Base-by-base conservation (phyloP, 2,888 invertebrate species). In the Orthonychiurus folsomi region DNA sequence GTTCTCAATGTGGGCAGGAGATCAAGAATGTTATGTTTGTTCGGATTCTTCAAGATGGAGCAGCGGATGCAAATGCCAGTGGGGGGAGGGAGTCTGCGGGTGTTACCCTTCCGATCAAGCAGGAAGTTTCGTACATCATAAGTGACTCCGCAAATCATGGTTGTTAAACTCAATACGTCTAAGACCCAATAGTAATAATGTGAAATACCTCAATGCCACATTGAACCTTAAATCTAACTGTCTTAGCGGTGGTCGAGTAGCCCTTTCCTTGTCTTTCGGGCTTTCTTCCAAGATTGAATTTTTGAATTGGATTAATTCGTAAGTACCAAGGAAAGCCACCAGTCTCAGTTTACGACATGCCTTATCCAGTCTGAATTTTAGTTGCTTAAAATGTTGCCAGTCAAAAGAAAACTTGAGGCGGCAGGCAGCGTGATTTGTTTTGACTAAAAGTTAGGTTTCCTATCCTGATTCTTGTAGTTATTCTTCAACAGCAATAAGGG, bases 301-400 rank as follows among this genome's bases (percentile, higher is more conserved):
- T n/a, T n/a, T n/a, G n/a, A n/a, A n/a, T n/a, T n/a, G n/a, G n/a
- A n/a, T n/a, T n/a, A n/a, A n/a, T n/a, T n/a, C n/a, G n/a, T n/a
- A n/a, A n/a, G n/a, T n/a, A n/a, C n/a, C n/a, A n/a, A n/a, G n/a
- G n/a, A n/a, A n/a, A n/a, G n/a, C n/a, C n/a, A n/a, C n/a, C n/a
- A n/a, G n/a, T n/a, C n/a, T n/a, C n/a, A n/a, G n/a, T n/a, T n/a
- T n/a, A n/a, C n/a, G n/a, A n/a, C n/a, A n/a, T n/a, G 48, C 48
- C n/a, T 48, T 48, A 48, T 48, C 15, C 15, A 48, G 12, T n/a
- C 48, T 48, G 48, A 48, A 48, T 15, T 48, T n/a, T 12, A 12
- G 48, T n/a, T 48, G 48, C 48, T 48, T 48, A 48, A 48, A 48
- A n/a, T 48, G 48, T n/a, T 48, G 48, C 48, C n/a, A n/a, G n/a